A percentile compares a stretch with the other conserved stretches of the same genome.
phyloP scores from a whole-genome alignment of 35 echinoderm and acorn worm genomes.

The Apostichopus californicus region DNA sequence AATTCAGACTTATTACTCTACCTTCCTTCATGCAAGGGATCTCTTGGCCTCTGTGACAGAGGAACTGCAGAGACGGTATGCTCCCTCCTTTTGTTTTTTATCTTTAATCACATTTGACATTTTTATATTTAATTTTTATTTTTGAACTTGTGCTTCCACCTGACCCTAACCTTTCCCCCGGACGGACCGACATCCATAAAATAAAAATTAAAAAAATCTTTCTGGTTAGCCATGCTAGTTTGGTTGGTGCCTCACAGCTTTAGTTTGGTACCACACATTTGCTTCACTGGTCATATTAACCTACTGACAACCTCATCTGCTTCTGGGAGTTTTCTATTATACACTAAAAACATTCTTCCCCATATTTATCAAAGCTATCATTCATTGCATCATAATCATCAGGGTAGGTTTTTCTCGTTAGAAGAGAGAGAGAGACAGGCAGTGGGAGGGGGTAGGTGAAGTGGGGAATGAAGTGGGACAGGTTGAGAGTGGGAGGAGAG shows the following conservation, averaged over 20 bases:
- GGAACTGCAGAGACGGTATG: conserved; percentile 97
- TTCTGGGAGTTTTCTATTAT: too few species aligned
- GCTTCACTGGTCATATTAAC: neutral
- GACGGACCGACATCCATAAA: too few species aligned
- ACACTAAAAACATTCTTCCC: too few species aligned
- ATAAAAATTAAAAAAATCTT: neutral
- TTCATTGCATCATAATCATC: too few species aligned
- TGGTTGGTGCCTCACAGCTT: too few species aligned
- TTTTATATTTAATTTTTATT: neutral
- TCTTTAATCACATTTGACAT: neutral
- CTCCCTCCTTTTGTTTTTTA: conserved; percentile 3
- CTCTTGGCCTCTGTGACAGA: conserved; percentile 89
- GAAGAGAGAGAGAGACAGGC: too few species aligned
- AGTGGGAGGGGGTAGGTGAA: too few species aligned
- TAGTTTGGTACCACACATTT: neutral
- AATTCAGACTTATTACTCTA: neutral
- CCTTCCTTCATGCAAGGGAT: conserved; percentile 78
- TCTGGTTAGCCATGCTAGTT: neutral
- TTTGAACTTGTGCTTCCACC: neutral
- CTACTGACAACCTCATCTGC: too few species aligned
- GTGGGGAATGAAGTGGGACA: too few species aligned
- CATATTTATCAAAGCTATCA: too few species aligned
- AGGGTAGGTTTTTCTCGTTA: too few species aligned
- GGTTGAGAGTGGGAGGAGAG: too few species aligned
- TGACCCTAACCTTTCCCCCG: neutral